These are phyloP conservation scores for Troilus luridus DNA, from an alignment of 2,888 invertebrate genomes.

Conservation along the genomic window DNA sequence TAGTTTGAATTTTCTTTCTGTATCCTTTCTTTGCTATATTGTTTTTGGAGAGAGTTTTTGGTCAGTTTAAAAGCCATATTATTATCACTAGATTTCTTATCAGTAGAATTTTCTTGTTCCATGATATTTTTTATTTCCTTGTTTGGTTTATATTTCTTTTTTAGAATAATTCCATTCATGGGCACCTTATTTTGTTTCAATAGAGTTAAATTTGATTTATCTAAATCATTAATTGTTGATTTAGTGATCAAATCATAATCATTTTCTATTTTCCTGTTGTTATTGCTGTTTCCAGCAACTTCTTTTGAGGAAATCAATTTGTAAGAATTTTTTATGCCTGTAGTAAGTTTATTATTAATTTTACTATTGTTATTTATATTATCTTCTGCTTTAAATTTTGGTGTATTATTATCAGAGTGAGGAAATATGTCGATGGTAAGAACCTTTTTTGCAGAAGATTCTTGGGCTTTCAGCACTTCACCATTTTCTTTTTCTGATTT, in stretches of 20 bases:
- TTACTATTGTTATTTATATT: not conserved
- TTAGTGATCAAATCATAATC: not conserved
- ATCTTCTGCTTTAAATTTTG: not conserved
- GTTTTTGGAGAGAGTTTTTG: not conserved
- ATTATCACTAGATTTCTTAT: not conserved
- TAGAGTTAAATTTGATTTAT: not conserved
- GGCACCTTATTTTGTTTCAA: not conserved
- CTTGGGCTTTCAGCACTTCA: not conserved
- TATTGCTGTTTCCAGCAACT: not conserved
- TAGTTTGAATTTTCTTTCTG: not conserved
- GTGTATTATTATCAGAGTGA: not conserved
- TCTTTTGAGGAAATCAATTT: not conserved
- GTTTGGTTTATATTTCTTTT: not conserved
- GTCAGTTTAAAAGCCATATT: not conserved
- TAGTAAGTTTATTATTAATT: not conserved
- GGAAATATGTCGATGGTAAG: conserved; percentile 3
- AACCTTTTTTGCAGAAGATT: not conserved
- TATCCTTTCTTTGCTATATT: not conserved
- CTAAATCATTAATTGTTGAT: not conserved
- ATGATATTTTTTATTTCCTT: not conserved
- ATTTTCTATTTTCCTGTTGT: not conserved
- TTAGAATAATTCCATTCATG: not conserved
- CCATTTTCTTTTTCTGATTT: not conserved
- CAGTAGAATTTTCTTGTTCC: not conserved
- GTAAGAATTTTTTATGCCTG: not conserved